Evolutionary conservation across 2,797 vertebrate genomes (phyloP).

Genomic region (Rhynchonycteris naso): DNA sequence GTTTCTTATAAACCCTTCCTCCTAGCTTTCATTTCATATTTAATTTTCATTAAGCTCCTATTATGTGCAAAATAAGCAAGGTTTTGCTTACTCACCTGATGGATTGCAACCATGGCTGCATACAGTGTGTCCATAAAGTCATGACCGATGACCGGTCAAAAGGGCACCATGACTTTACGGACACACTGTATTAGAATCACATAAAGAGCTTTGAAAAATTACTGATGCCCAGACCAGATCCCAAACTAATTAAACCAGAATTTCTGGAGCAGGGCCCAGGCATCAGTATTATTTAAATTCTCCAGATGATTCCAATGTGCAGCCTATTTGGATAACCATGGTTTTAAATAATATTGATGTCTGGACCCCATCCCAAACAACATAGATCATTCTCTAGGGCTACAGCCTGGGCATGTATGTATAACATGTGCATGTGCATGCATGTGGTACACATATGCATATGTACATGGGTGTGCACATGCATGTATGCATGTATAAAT

Average conservation of each 20-base stretch:
- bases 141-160: too few relatives aligned
- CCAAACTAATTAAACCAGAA: background rate
- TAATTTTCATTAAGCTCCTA: background rate
- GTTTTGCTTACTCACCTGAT: background rate
- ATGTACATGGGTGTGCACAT: background rate
- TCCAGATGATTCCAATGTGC: background rate
- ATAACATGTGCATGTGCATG: background rate
- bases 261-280: background rate
- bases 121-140: too few relatives aligned
- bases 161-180: too few relatives aligned
- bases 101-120: background rate
- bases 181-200: background rate
- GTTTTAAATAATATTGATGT: conserved; percentile 11
- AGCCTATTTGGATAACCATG: background rate
- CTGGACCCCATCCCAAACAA: background rate
- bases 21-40: background rate
- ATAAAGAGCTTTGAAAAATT: background rate
- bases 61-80: background rate
- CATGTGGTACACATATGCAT: background rate
- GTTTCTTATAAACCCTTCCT: background rate
- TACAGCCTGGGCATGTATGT: background rate
- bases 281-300: background rate
- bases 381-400: background rate
- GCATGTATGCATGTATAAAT: background rate
- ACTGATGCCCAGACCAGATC: background rate